Conservation (phyloP, 2,797 vertebrate genomes). For the Brachyrhaphis roseni region DNA sequence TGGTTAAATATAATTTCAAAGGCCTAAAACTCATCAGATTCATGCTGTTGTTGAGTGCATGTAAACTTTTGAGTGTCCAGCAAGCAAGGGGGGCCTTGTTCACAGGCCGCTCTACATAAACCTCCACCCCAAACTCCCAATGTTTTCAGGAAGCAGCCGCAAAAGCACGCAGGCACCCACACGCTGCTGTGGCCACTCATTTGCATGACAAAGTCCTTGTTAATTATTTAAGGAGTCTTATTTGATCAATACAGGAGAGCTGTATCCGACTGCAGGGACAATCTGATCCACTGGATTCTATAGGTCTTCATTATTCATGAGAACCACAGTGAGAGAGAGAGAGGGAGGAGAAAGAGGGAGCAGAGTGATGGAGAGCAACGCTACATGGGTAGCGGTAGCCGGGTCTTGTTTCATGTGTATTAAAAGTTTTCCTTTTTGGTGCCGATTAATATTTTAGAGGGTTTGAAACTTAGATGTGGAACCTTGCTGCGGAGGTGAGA, state of each 20-base stretch:
- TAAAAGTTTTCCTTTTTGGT: slow-evolving; percentile 79
- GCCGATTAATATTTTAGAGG: slow-evolving; percentile 81
- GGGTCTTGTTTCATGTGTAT: slow-evolving; percentile 79
- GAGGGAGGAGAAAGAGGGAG: slow-evolving; percentile 51
- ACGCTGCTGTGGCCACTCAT: slow-evolving; percentile 67
- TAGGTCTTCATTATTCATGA: slow-evolving; percentile 79
- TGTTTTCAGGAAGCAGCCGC: slow-evolving; percentile 50
- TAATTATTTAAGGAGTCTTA: slow-evolving; percentile 84
- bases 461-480: slow-evolving; percentile 75
- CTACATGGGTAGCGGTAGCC: slow-evolving; percentile 63
- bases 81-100: slow-evolving; percentile 34
- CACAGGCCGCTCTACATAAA: slow-evolving; percentile 45
- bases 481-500: slow-evolving; percentile 70
- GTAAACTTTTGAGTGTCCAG: slow-evolving; percentile 19
- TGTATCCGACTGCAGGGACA: slow-evolving; percentile 81
- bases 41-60: neutral
- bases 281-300: slow-evolving; percentile 78
- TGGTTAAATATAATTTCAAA: neutral
- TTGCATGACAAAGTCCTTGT: slow-evolving; percentile 83
- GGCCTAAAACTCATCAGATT: neutral
- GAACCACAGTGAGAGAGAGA: slow-evolving; percentile 61
- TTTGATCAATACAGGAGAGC: slow-evolving; percentile 85
- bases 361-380: slow-evolving; percentile 66
- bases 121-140: slow-evolving; percentile 29
- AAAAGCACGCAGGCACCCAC: slow-evolving; percentile 28